A percentile compares a stretch with the other conserved stretches of the same genome.
Evolutionary conservation across 1,140 invertebrate genomes (phyloP).

Genomic region (Brachionus rotundiformis): DNA sequence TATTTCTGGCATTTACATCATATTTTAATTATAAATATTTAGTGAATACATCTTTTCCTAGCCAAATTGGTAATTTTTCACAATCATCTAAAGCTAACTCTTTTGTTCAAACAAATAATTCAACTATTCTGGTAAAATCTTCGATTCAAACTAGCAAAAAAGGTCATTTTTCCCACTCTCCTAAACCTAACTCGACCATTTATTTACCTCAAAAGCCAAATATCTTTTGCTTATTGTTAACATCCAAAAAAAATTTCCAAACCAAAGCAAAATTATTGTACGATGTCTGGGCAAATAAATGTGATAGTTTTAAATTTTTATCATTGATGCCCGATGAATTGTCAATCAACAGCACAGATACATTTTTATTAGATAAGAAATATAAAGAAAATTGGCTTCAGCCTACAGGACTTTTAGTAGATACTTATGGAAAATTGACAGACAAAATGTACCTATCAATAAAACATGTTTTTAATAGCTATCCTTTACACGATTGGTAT

Average conservation of each 20-base stretch:
- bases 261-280: constrained; percentile 22
- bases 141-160: too few relatives aligned
- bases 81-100: too few relatives aligned
- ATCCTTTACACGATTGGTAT: constrained; percentile 59
- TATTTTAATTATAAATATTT: neutral
- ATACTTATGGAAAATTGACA: constrained; percentile 37
- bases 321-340: neutral
- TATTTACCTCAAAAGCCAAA: neutral
- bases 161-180: neutral
- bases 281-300: constrained; percentile 37
- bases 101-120: too few relatives aligned
- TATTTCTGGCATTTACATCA: neutral
- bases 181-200: neutral
- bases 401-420: neutral
- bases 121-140: too few relatives aligned
- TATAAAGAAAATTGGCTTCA: neutral
- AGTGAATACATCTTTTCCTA: neutral
- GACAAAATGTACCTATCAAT: constrained; percentile 60
- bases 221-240: constrained; percentile 36
- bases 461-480: constrained; percentile 72
- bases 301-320: constrained; percentile 31
- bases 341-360: neutral
- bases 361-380: neutral
- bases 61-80: too few relatives aligned
- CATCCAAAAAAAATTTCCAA: constrained; percentile 36